Percentiles rank a stretch among this genome's conserved stretches.
phyloP scores from a whole-genome alignment of 2,797 vertebrate species.

The Stomatorhinus walkeri region DNA sequence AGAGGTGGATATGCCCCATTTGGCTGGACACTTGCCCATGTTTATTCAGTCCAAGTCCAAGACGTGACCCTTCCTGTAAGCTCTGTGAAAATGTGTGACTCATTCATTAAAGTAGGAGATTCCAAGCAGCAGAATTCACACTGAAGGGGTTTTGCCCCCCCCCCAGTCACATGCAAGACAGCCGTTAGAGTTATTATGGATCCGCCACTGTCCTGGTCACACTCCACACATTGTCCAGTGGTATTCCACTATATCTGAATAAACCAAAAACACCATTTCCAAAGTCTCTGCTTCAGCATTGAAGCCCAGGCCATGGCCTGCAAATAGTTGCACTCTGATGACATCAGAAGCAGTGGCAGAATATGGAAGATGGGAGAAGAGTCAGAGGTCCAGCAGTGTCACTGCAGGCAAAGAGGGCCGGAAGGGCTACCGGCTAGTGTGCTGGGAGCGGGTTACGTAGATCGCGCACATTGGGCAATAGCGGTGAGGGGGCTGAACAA shows the following conservation, averaged over 20 bases:
- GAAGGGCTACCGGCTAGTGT: slow-evolving; percentile 39
- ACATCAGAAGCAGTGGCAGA: not conserved
- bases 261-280: not conserved
- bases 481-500: slow-evolving; percentile 36
- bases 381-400: not conserved
- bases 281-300: not conserved
- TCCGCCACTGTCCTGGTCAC: not conserved
- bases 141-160: not conserved
- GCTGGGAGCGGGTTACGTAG: slow-evolving; percentile 43
- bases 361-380: not conserved
- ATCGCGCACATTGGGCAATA: slow-evolving; percentile 49
- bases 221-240: not conserved
- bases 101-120: not conserved
- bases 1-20: not conserved
- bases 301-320: not conserved
- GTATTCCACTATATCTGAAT: not conserved
- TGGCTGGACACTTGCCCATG: not conserved
- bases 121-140: not conserved
- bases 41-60: not conserved
- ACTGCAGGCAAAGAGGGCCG: not conserved
- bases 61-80: not conserved
- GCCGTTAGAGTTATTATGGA: not conserved
- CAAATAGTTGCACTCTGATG: not conserved
- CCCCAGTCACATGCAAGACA: not conserved
- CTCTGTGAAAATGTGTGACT: not conserved